phyloP scores from a whole-genome alignment of 1,140 invertebrate genomes.

The Drusus annulatus region DNA sequence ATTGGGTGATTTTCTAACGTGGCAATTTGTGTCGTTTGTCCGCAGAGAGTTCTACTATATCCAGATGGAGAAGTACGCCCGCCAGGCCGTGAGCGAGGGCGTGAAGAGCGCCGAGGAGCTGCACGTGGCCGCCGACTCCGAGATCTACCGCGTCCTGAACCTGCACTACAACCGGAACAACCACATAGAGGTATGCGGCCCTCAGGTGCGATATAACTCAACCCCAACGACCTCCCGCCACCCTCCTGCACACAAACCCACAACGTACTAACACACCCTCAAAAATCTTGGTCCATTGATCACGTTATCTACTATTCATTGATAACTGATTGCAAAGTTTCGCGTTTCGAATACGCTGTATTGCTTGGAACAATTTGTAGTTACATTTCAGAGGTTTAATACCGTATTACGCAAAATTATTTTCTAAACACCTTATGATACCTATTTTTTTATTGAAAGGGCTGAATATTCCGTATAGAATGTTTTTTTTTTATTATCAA shows the following conservation, averaged over 20 bases:
- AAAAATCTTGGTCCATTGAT: background rate
- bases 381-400: too few relatives aligned
- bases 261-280: background rate
- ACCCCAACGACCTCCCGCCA: slow-evolving; percentile 65
- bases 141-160: slow-evolving; percentile 98
- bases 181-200: slow-evolving; percentile 95
- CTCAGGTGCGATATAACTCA: slow-evolving; percentile 57
- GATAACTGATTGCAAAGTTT: too few relatives aligned
- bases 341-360: too few relatives aligned
- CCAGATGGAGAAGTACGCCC: slow-evolving; percentile 99
- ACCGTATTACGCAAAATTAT: too few relatives aligned
- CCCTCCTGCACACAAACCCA: background rate
- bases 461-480: too few relatives aligned
- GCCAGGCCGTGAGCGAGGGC: slow-evolving; percentile 97
- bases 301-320: too few relatives aligned
- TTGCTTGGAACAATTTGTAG: too few relatives aligned
- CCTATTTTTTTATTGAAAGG: too few relatives aligned
- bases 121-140: slow-evolving; percentile 93
- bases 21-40: slow-evolving; percentile 22
- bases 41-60: slow-evolving; percentile 99
- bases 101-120: slow-evolving; percentile 94
- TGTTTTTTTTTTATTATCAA: too few relatives aligned
- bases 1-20: background rate
- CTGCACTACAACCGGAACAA: slow-evolving; percentile 99
- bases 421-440: too few relatives aligned